phyloP scores from a whole-genome alignment of 2,797 vertebrate species.

The Tragelaphus eurycerus region DNA sequence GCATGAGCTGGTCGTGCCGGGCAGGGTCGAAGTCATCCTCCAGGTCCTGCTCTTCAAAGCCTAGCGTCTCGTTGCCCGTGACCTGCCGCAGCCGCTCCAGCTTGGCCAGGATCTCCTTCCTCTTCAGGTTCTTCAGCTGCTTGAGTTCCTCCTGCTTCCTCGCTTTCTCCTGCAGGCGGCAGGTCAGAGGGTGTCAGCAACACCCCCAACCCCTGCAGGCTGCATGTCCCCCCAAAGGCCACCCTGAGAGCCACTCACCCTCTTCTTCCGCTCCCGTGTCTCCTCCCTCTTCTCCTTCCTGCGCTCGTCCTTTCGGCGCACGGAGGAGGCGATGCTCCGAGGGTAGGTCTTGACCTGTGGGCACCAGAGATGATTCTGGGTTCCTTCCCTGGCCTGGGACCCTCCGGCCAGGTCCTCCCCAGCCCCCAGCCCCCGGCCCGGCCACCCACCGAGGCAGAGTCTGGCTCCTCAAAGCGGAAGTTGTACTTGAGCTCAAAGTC shows the following conservation, averaged over 20 bases:
- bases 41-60: slow-evolving; percentile 86
- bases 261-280: slow-evolving; percentile 88
- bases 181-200: background rate
- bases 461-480: slow-evolving; percentile 94
- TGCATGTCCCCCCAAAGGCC: rapidly evolving
- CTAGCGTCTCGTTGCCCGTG: slow-evolving; percentile 87
- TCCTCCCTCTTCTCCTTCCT: slow-evolving; percentile 90
- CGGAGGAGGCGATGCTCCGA: slow-evolving; percentile 89
- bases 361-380: background rate
- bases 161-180: slow-evolving; percentile 86
- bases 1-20: slow-evolving; percentile 91
- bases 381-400: background rate
- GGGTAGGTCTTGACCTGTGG: slow-evolving; percentile 89
- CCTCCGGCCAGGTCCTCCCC: background rate
- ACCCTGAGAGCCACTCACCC: slow-evolving; percentile 77
- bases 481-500: slow-evolving; percentile 93
- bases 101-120: slow-evolving; percentile 89
- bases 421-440: slow-evolving; percentile 63
- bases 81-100: slow-evolving; percentile 88
- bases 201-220: rapidly evolving
- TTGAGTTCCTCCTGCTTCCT: slow-evolving; percentile 92
- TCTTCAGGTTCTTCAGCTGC: slow-evolving; percentile 94
- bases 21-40: slow-evolving; percentile 90
- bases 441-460: slow-evolving; percentile 81
- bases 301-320: slow-evolving; percentile 90